phyloP scores from a whole-genome alignment of 2,797 vertebrate species.

The Sparidentex hasta region DNA sequence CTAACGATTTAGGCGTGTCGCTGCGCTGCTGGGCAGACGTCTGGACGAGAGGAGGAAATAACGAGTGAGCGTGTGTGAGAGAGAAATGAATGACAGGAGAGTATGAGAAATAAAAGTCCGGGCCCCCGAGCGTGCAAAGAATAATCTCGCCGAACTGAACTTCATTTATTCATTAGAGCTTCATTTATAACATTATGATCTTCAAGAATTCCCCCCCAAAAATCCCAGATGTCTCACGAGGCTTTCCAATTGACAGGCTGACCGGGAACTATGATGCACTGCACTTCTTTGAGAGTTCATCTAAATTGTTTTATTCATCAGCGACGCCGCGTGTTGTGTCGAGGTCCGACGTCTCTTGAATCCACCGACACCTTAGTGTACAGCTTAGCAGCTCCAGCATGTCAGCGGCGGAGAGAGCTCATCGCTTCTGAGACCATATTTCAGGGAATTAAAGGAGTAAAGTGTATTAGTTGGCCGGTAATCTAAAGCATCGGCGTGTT shows the following conservation, averaged over 20 bases:
- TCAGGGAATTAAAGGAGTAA: slow-evolving; percentile 40
- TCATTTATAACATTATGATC: background rate
- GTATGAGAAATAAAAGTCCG: no score
- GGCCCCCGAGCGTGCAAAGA: no score
- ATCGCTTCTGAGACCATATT: slow-evolving; percentile 47
- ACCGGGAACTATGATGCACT: background rate
- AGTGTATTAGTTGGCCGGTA: slow-evolving; percentile 45
- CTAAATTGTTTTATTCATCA: slow-evolving; percentile 1
- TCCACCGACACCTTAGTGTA: slow-evolving; percentile 23
- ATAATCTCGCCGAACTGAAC: no score
- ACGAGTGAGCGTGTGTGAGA: no score
- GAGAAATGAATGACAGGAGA: no score
- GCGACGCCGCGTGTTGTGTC: slow-evolving; percentile 16
- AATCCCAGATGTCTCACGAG: background rate
- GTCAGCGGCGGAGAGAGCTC: slow-evolving; percentile 5
- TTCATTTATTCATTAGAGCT: no score
- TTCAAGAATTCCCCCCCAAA: background rate
- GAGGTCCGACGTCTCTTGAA: background rate
- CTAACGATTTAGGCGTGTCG: no score
- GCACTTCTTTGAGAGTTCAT: background rate
- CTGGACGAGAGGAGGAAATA: no score
- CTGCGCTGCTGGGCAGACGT: no score
- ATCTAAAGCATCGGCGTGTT: slow-evolving; percentile 45
- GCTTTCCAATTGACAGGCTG: background rate
- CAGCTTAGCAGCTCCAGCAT: slow-evolving; percentile 38